Conservation (phyloP, 2,888 invertebrate genomes). For the Drosophila fulvimacula region DNA sequence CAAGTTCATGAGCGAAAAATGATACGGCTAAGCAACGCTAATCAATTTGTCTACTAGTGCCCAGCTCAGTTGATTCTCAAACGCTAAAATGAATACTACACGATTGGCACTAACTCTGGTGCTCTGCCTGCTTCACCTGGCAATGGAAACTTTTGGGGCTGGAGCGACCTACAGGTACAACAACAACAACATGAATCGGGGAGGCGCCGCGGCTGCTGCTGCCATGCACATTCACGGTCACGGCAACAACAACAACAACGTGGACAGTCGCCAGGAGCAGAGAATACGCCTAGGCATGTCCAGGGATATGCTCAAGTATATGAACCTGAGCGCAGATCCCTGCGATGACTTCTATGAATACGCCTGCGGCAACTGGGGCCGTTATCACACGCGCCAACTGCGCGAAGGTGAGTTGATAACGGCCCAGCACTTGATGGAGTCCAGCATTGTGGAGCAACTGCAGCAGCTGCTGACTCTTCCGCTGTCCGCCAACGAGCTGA, state of each 20-base stretch:
- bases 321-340: constrained; percentile 77
- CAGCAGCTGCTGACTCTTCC: constrained; percentile 60
- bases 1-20: constrained; percentile 66
- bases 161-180: constrained; percentile 12
- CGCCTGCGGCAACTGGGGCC: constrained; percentile 82
- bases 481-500: constrained; percentile 43
- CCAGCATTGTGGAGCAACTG: constrained; percentile 60
- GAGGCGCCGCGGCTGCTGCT: neutral
- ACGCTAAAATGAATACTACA: constrained; percentile 59
- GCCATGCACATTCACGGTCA: constrained; percentile 6
- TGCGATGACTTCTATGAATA: constrained; percentile 82
- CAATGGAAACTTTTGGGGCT: neutral
- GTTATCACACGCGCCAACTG: constrained; percentile 48
- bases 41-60: constrained; percentile 33
- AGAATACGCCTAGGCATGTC: constrained; percentile 48
- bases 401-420: constrained; percentile 56
- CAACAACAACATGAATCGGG: constrained; percentile 35
- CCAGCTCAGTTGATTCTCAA: constrained; percentile 50
- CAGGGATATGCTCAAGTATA: constrained; percentile 62
- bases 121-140: constrained; percentile 15
- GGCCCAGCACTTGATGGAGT: constrained; percentile 64
- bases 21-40: constrained; percentile 36
- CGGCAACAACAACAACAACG: constrained; percentile 15
- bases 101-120: constrained; percentile 13
- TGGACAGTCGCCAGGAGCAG: constrained; percentile 42